Evolutionary conservation across 2,888 invertebrate genomes (phyloP), one percentile per base, ranked within the genome.

Genomic region (Dione vanillae): DNA sequence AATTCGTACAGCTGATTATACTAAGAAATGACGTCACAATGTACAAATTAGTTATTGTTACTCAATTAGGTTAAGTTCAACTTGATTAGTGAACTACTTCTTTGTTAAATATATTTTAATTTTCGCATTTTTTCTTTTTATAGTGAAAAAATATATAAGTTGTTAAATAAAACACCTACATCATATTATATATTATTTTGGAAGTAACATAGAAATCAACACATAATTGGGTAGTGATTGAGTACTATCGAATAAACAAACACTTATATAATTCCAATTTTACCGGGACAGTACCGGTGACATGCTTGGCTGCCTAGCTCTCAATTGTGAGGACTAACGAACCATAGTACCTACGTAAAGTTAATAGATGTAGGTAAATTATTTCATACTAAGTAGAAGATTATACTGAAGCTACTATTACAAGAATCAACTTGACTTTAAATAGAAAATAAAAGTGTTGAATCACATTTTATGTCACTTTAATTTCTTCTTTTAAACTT

Each of bases 1-100:
- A n/a, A 14, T 54, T 54, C 10, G 37, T 54, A 54, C 54, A 54
- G 37, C 54, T 54, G 54, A 54, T 35, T 54, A 37, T 10, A 35
- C 35, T n/a, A 9, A 35, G 37, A 37, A 14, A 54, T 37, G 54
- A 54, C 54, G 54, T 54, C 35, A n/a, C 12, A 35, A n/a, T 54
- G 37, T 37, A 14, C n/a, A 54, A 52, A 47, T 47, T n/a, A 47
- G 14, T 11, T 20, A 54, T 54, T 37, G 54, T 37, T 54, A 37
- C n/a, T 54, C 37, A 54, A 54, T 54, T 37, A 37, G 37, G 35
- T 54, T n/a, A 54, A 37, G 47, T 47, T 47, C 8, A 16, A 47
- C 47, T 47, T 19, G 16, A 16, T 47, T 47, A 47, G 16, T 40
- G 40, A 11, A 40, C 7, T 27, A 3, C 5, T 27, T 27, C 5